Evolutionary conservation across 2,113 vertebrate species (phyloP).

Genomic region (Apodemus speciosus): DNA sequence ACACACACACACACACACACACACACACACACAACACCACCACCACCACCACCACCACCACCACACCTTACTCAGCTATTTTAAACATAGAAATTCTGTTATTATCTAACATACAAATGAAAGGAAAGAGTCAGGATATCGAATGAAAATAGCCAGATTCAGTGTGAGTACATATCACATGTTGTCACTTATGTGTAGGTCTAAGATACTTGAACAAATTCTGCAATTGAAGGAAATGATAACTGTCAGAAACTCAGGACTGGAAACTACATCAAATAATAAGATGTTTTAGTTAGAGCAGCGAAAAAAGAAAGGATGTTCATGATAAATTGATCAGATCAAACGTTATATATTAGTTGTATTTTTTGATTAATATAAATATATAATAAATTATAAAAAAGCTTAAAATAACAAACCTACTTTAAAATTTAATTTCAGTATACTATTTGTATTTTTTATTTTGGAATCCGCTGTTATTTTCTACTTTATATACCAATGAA

Average conservation of each 20-base stretch:
- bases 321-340: no score
- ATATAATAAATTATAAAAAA: background rate
- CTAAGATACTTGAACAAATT: background rate
- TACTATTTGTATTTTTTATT: background rate
- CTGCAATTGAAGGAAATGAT: background rate
- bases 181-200: background rate
- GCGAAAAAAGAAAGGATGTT: background rate
- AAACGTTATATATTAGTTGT: background rate
- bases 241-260: no score
- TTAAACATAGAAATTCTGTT: background rate
- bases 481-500: background rate
- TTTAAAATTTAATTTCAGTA: background rate
- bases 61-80: background rate
- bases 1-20: background rate
- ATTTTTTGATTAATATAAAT: background rate
- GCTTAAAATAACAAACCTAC: fast-evolving
- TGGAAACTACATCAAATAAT: background rate
- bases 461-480: background rate
- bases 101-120: background rate
- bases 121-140: background rate
- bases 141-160: background rate
- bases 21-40: background rate
- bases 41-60: no score
- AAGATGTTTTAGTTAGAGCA: background rate
- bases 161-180: background rate